phyloP scores from a whole-genome alignment of 2,797 vertebrate species.

The Sarcophilus harrisii region DNA sequence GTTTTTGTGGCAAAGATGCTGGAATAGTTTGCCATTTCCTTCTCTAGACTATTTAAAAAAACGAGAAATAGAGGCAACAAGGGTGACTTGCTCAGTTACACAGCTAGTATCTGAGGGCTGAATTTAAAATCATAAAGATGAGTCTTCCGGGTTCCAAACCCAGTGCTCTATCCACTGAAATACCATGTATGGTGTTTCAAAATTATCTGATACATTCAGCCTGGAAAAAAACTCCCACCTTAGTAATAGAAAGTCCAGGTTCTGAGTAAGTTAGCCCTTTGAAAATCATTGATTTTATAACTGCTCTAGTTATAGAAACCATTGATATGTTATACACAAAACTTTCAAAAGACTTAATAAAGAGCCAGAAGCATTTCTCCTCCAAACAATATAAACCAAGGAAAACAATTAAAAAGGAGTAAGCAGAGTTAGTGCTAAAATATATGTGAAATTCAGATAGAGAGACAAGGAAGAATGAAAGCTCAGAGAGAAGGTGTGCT shows the following conservation, averaged over 20 bases:
- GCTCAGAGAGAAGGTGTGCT: conserved; percentile 26
- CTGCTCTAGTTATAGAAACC: not conserved
- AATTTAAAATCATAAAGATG: too few species aligned
- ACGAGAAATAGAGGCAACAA: too few species aligned
- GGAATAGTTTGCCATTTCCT: too few species aligned
- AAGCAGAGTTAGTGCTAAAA: not conserved
- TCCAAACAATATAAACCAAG: conserved; percentile 14
- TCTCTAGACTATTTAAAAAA: too few species aligned
- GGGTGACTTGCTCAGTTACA: too few species aligned
- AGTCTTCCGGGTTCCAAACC: too few species aligned
- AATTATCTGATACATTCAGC: conserved; percentile 31
- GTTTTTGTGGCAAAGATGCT: too few species aligned
- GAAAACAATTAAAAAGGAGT: conserved; percentile 21
- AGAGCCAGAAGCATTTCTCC: not conserved
- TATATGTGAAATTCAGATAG: conserved; percentile 29
- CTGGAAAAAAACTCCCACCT: not conserved
- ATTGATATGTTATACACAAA: not conserved
- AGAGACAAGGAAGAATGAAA: conserved; percentile 2
- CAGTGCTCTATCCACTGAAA: too few species aligned
- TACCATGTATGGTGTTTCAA: not conserved
- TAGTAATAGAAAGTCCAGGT: not conserved
- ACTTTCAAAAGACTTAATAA: conserved; percentile 32
- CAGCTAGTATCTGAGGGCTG: too few species aligned
- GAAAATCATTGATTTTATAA: not conserved
- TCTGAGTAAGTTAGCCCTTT: conserved; percentile 8